Base-by-base conservation (phyloP, 2,888 invertebrate genomes). In the Catocala fraxini region DNA sequence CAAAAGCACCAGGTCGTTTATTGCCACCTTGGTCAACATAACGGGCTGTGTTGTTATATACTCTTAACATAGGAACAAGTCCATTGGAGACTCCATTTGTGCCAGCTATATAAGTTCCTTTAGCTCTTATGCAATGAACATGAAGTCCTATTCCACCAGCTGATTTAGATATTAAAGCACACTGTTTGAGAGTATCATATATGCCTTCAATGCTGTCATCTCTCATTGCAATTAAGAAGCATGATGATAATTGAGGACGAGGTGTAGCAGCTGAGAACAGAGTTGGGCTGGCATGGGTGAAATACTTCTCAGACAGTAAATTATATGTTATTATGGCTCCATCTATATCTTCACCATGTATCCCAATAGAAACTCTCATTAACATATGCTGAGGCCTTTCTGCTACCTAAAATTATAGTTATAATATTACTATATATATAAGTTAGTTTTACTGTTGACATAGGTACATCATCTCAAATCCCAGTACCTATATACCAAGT, bases 21-120 rank as follows among this genome's bases (percentile, higher is more conserved):
- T 99, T 99, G 52, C 99, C 99, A 25, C 99, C 99, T 93, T 99
- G 99, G 88, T 99, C 99, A 0, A 99, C 99, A 92, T 99, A 99
- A 63, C 98, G 95, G 0, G 99, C 99, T 4, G 98, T 98, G 83
- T 98, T 98, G 86, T 99, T 99, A 87, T 96, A 99, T 0, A 99
- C 98, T 69, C 99, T 94, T 47, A 99, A 92, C 98, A 99, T 98
- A 0, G 99, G 99, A 42, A 99, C 97, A 43, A 99, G 92, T 0
- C 99, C 99, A 90, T 99, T 99, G 0, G 99, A 99, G 35, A 96
- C 95, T 11, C 99, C 99, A 93, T 98, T 98, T 4, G 99, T 99
- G 69, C 99, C 99, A 59, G 97, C 97, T 79, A 99, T 99, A 71
- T 97, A 96, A 5, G 98, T 97, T 6, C 99, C 99, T 75, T 97